A percentile compares a stretch with the other conserved stretches of the same genome.
These are phyloP conservation scores for Muscicapa adusta DNA, from an alignment of 2,113 vertebrate genomes.

Conservation along the genomic window DNA sequence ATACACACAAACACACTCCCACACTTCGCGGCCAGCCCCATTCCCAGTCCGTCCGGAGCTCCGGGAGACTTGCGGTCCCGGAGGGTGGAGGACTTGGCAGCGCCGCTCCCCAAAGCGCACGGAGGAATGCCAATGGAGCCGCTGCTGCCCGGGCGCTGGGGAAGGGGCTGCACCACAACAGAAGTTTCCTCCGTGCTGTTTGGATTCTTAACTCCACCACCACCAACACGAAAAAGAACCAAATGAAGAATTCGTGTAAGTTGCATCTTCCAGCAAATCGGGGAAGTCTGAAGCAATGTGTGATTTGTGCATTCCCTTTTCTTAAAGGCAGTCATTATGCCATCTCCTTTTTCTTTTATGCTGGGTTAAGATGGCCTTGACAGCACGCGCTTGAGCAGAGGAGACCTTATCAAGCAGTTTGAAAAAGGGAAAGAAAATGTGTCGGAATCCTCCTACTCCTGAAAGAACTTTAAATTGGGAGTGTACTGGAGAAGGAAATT, in stretches of 20 bases:
- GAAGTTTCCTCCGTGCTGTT: neutral
- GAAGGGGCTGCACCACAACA: neutral
- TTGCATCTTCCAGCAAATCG: neutral
- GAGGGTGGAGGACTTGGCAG: rapidly evolving
- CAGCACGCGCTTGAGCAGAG: rapidly evolving
- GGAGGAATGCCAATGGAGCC: rapidly evolving
- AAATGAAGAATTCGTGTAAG: rapidly evolving
- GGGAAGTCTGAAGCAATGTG: rapidly evolving
- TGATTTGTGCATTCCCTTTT: neutral
- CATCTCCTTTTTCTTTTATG: neutral
- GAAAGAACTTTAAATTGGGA: neutral
- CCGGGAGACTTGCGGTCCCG: neutral
- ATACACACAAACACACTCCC: neutral
- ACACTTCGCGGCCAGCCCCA: neutral
- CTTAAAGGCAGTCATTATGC: neutral
- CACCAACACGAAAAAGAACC: rapidly evolving
- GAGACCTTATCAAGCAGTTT: neutral
- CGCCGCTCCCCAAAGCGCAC: rapidly evolving
- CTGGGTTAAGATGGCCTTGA: neutral
- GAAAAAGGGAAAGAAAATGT: neutral
- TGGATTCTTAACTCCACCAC: neutral
- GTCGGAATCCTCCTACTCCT: rapidly evolving
- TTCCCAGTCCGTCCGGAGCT: neutral
- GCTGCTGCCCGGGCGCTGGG: neutral
- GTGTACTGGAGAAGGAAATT: neutral